phyloP scores from a whole-genome alignment of 2,113 vertebrate genomes.

The Aleadryas rufinucha region DNA sequence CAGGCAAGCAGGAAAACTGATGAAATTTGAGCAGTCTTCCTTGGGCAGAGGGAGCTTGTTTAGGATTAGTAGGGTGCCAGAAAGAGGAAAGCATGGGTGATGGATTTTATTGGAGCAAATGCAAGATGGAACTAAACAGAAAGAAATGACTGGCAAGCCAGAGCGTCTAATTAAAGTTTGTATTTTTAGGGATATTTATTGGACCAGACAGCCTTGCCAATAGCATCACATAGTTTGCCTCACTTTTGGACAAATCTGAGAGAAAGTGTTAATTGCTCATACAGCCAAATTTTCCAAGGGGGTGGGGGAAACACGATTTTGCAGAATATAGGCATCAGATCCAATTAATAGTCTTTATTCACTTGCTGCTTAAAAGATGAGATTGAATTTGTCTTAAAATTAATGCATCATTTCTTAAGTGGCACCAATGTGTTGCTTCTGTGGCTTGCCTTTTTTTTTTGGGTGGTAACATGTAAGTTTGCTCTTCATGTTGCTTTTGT shows the following conservation, averaged over 20 bases:
- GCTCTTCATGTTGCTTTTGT: background rate
- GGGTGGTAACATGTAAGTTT: rapidly evolving
- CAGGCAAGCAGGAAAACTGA: background rate
- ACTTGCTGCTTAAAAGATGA: background rate
- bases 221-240: background rate
- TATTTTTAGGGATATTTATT: background rate
- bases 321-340: background rate
- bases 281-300: background rate
- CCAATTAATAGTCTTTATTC: background rate
- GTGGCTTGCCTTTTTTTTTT: background rate
- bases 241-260: background rate
- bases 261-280: background rate
- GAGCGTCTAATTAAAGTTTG: background rate
- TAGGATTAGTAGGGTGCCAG: background rate
- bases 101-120: background rate
- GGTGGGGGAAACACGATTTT: background rate
- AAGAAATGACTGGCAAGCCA: background rate
- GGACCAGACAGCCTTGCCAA: background rate
- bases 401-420: background rate
- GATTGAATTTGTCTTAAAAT: background rate
- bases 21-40: background rate
- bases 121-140: background rate
- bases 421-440: background rate
- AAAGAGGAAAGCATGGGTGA: background rate
- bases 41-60: background rate